Evolutionary conservation across 1,140 invertebrate genomes (phyloP).

Genomic region (Cardiocondyla obscurior): DNA sequence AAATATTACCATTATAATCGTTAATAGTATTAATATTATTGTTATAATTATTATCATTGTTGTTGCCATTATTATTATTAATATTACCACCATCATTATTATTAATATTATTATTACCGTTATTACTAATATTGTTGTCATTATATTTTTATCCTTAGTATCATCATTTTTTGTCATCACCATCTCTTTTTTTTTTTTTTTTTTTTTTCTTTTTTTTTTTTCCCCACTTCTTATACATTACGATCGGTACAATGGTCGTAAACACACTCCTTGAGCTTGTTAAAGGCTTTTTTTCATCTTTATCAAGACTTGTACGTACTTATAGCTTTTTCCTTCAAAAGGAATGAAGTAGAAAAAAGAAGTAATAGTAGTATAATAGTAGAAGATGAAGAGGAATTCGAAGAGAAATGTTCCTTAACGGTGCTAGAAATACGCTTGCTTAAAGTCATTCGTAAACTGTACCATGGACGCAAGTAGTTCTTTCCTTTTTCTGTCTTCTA

Average conservation of each 20-base stretch:
- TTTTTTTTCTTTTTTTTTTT: slow-evolving; percentile 25
- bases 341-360: slow-evolving; percentile 62
- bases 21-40: slow-evolving; percentile 56
- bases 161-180: slow-evolving; percentile 30
- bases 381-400: slow-evolving; percentile 46
- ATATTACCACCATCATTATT: slow-evolving; percentile 7
- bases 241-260: slow-evolving; percentile 61
- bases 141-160: slow-evolving; percentile 23
- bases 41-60: slow-evolving; percentile 52
- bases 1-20: slow-evolving; percentile 46
- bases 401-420: slow-evolving; percentile 63
- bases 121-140: slow-evolving; percentile 42
- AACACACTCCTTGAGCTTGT: slow-evolving; percentile 69
- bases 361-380: slow-evolving; percentile 55
- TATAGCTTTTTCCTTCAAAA: slow-evolving; percentile 54
- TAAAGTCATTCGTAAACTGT: slow-evolving; percentile 63
- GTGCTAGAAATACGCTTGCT: slow-evolving; percentile 61
- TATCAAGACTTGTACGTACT: slow-evolving; percentile 56
- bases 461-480: slow-evolving; percentile 71
- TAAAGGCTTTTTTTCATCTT: slow-evolving; percentile 61
- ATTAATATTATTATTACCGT: slow-evolving; percentile 36
- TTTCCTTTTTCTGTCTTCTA: slow-evolving; percentile 58
- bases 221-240: slow-evolving; percentile 57
- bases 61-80: slow-evolving; percentile 36
- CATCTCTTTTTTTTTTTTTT: slow-evolving; percentile 20